Percentiles rank a stretch among this genome's conserved stretches.
Evolutionary conservation across 2,888 invertebrate genomes (phyloP).

Genomic region (Sepiola atlantica): DNA sequence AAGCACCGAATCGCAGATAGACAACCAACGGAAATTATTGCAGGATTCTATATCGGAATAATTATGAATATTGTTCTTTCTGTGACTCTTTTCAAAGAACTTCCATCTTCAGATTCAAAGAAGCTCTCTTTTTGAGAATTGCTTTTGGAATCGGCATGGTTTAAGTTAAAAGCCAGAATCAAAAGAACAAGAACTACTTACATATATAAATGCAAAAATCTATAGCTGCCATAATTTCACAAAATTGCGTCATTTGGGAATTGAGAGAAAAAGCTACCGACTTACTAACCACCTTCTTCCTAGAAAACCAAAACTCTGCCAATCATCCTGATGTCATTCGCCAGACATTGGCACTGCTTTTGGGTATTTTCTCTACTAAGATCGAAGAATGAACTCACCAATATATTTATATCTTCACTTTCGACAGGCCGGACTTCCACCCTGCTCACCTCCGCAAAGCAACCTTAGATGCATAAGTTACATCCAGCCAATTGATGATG

Average conservation of each 20-base stretch:
- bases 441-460: background rate
- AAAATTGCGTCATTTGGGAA: background rate
- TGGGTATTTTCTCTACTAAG: background rate
- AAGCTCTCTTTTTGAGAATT: background rate
- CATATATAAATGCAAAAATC: conserved; percentile 5
- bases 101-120: background rate
- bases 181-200: background rate
- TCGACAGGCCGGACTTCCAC: background rate
- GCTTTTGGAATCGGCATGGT: background rate
- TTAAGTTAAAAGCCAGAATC: conserved; percentile 32
- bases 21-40: conserved; percentile 7
- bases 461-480: background rate
- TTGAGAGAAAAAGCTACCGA: background rate
- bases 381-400: background rate
- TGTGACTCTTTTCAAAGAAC: background rate
- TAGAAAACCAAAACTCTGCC: background rate
- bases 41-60: background rate
- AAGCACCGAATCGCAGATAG: background rate
- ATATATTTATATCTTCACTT: background rate
- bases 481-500: conserved; percentile 22
- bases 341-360: background rate
- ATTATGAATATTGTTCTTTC: conserved; percentile 32
- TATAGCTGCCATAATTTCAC: background rate
- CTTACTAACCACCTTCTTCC: background rate
- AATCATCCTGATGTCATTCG: background rate